Conservation (phyloP, 2,888 invertebrate genomes). For the Drosophila pullipes region DNA sequence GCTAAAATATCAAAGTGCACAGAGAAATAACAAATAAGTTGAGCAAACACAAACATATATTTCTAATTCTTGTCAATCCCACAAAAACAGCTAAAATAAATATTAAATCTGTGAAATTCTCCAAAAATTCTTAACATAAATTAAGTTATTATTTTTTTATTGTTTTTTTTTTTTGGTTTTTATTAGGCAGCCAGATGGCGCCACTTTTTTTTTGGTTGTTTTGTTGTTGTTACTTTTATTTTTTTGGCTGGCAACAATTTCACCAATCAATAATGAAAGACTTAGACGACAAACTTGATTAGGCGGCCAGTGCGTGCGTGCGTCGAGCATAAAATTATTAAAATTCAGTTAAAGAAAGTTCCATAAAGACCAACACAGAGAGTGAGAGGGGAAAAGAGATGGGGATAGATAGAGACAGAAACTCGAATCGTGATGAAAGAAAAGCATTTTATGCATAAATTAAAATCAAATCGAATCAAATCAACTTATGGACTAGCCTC, state of each 20-base stretch:
- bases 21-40: neutral
- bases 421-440: conserved; percentile 75
- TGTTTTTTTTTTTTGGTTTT: neutral
- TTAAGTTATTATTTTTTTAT: neutral
- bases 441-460: conserved; percentile 82
- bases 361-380: conserved; percentile 31
- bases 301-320: conserved; percentile 71
- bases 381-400: conserved; percentile 17
- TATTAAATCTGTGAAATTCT: neutral
- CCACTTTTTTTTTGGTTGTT: conserved; percentile 10
- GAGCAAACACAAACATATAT: neutral
- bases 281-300: conserved; percentile 82
- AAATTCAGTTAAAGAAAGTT: conserved; percentile 82
- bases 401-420: conserved; percentile 25
- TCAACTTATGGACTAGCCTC: conserved; percentile 66
- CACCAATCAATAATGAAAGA: conserved; percentile 82
- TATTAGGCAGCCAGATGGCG: conserved; percentile 23
- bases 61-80: neutral
- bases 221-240: conserved; percentile 3
- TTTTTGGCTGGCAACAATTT: conserved; percentile 61
- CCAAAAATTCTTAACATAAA: conserved; percentile 2
- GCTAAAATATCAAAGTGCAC: conserved; percentile 4
- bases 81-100: neutral
- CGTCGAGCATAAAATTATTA: conserved; percentile 81
- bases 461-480: conserved; percentile 81